Evolutionary conservation across 1,140 invertebrate genomes (phyloP).

Genomic region (Venturia canescens): DNA sequence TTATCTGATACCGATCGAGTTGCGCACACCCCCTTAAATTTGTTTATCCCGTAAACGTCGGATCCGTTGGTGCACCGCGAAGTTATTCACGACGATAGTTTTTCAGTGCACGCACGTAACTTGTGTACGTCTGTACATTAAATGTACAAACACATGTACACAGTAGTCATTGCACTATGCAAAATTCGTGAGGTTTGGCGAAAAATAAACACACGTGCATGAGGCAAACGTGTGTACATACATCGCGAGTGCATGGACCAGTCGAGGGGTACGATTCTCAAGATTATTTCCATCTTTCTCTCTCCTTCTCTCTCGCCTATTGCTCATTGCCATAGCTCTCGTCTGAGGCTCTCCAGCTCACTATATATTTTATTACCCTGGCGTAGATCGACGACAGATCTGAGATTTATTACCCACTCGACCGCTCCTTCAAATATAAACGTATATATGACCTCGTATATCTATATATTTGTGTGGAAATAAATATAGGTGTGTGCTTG

Average conservation of each 20-base stretch:
- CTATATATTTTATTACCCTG: slow-evolving; percentile 52
- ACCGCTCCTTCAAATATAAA: slow-evolving; percentile 43
- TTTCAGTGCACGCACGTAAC: too few relatives aligned
- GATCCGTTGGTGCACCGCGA: neutral
- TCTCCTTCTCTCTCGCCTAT: slow-evolving; percentile 10
- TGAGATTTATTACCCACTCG: slow-evolving; percentile 53
- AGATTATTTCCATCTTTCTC: slow-evolving; percentile 48
- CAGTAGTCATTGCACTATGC: too few relatives aligned
- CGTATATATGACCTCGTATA: slow-evolving; percentile 30
- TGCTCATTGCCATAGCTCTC: neutral
- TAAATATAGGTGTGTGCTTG: slow-evolving; percentile 18
- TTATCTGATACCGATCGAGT: neutral
- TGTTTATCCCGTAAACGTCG: slow-evolving; percentile 13
- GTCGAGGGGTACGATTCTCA: slow-evolving; percentile 48
- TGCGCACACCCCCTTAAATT: neutral
- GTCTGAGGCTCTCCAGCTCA: neutral
- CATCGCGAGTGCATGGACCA: slow-evolving; percentile 16
- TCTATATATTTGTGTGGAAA: slow-evolving; percentile 35
- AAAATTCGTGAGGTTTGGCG: too few relatives aligned
- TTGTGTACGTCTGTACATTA: neutral
- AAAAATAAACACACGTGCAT: neutral
- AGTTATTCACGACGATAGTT: neutral
- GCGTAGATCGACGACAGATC: slow-evolving; percentile 59
- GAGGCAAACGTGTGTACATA: neutral
- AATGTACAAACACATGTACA: neutral